Evolutionary conservation across 64 coral and sea anemone genomes (phyloP).

Genomic region (Dendronephthya gigantea): DNA sequence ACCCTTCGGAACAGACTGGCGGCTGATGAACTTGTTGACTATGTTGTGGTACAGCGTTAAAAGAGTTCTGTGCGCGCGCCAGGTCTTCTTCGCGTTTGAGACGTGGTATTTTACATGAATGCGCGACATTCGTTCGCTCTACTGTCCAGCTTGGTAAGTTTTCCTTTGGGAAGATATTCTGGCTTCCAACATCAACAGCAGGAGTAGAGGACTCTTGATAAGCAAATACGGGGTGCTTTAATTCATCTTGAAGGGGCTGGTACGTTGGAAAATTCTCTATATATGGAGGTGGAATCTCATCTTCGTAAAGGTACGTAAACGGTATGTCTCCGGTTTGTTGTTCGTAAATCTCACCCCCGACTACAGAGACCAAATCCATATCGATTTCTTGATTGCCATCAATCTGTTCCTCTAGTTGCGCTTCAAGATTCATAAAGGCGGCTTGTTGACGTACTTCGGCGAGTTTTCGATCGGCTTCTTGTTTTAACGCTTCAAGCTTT

Average conservation of each 20-base stretch:
- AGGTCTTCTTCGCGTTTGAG: too few relatives aligned
- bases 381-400: neutral
- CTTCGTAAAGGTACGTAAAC: slow-evolving; percentile 30
- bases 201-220: slow-evolving; percentile 21
- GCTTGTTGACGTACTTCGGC: slow-evolving; percentile 17
- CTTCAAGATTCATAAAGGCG: slow-evolving; percentile 13
- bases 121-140: too few relatives aligned
- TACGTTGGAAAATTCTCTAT: neutral
- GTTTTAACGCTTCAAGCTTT: slow-evolving; percentile 2
- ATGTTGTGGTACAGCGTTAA: neutral
- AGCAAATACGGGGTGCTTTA: slow-evolving; percentile 20
- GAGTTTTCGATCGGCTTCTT: slow-evolving; percentile 8
- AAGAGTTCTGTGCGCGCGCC: too few relatives aligned
- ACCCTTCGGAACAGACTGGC: neutral
- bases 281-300: neutral
- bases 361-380: neutral
- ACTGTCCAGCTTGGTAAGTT: too few relatives aligned
- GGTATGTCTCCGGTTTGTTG: neutral
- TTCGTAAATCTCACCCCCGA: neutral
- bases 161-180: neutral
- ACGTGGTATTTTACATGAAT: too few relatives aligned
- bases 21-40: neutral
- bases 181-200: slow-evolving; percentile 8
- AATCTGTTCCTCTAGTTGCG: neutral
- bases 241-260: slow-evolving; percentile 7